These are phyloP conservation scores for Taenioides sp. DNA, from an alignment of 2,797 vertebrate genomes.

Conservation along the genomic window DNA sequence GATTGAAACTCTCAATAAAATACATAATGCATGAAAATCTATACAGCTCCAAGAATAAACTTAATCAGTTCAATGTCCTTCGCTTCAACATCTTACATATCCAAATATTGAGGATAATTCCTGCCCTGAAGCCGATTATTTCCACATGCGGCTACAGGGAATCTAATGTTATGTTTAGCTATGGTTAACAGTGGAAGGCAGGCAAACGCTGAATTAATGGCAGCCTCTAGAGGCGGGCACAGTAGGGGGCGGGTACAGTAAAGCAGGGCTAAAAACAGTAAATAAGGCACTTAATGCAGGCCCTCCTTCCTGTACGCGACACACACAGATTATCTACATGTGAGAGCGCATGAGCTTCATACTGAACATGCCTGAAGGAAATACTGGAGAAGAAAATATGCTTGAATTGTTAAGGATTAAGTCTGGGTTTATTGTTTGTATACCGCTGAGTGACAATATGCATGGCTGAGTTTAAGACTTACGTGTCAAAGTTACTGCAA, in stretches of 20 bases:
- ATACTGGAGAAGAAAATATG: slow-evolving; percentile 1
- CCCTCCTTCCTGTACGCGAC: slow-evolving; percentile 20
- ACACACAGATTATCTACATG: slow-evolving; percentile 9
- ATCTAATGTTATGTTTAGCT: slow-evolving; percentile 58
- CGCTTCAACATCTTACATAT: slow-evolving; percentile 26
- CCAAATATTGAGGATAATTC: slow-evolving; percentile 32
- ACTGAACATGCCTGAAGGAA: slow-evolving; percentile 4
- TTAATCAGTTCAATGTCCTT: slow-evolving; percentile 9
- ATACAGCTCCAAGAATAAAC: background rate
- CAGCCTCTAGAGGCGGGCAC: slow-evolving; percentile 40
- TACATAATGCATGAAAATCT: slow-evolving; percentile 1
- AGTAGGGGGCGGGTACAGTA: slow-evolving; percentile 34
- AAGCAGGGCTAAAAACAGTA: slow-evolving; percentile 49
- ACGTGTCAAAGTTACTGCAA: background rate
- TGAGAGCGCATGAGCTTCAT: slow-evolving; percentile 3
- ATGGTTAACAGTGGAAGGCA: slow-evolving; percentile 64
- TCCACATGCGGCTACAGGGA: slow-evolving; percentile 42
- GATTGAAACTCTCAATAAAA: background rate
- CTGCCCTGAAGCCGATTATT: slow-evolving; percentile 24
- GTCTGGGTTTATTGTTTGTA: slow-evolving; percentile 6
- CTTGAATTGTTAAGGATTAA: background rate
- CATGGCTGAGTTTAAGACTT: background rate
- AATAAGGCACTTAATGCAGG: slow-evolving; percentile 52
- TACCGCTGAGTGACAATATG: background rate
- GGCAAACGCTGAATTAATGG: slow-evolving; percentile 57